Evolutionary conservation across 2,888 invertebrate species (phyloP), one percentile per base, ranked within the genome.

Genomic region (Pherbina coryleti): DNA sequence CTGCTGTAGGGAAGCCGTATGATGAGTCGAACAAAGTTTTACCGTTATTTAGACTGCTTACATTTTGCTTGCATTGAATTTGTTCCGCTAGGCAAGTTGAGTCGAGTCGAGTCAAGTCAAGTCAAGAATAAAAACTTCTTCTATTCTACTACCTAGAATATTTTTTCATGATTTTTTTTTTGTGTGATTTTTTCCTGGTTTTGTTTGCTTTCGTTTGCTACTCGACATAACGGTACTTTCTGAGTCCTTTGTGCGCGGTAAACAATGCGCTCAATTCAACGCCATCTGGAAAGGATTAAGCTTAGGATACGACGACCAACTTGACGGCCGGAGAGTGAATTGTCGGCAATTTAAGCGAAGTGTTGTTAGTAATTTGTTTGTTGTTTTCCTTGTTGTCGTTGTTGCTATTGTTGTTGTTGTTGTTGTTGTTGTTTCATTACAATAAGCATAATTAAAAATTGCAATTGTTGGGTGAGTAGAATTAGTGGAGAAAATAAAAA

Each of bases 391-490:
- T n/a, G n/a, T 60, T 44, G 28, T 60, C 3, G 1, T 28, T 14
- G 37, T 37, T 37, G 37, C 31, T 17, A n/a, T 28, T 22, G 55
- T 4, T 60, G 25, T 60, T 7, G n/a, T 31, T 34, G 19, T 71
- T 75, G 66, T 19, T 75, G 17, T 53, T 31, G 34, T 19, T 37
- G 14, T 64, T 17, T 53, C 67, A 37, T 55, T 55, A 73, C 72
- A 73, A 77, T 77, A 34, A 19, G 66, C 62, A 71, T 77, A 77
- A 77, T 77, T 77, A 71, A 72, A 71, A 77, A 69, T 28, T 44
- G 60, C 49, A 53, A 44, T 22, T 64, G 25, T 53, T n/a, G 67
- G 55, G 67, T 51, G 55, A 17, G 70, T 73, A 62, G 62, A 60
- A 73, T 73, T 62, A 49, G 62, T 9, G 62, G 17, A 28, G 62